Evolutionary conservation across 2,797 vertebrate species (phyloP).

Genomic region (Myotis findleyi): DNA sequence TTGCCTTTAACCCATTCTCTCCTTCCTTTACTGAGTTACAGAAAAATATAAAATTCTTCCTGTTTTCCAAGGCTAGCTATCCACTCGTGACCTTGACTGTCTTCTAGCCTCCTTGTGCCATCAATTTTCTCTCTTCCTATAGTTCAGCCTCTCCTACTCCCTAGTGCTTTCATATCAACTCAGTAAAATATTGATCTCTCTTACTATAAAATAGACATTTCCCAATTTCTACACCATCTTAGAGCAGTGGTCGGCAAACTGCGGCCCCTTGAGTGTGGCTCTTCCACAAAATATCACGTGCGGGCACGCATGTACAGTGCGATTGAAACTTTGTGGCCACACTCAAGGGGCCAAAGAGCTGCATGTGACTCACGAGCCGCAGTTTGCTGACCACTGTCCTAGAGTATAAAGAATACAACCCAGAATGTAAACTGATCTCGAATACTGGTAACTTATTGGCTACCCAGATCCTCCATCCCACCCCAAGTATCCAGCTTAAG

Average conservation of each 20-base stretch:
- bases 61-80: not conserved
- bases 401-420: not conserved
- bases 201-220: not conserved
- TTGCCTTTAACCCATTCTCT: not conserved
- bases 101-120: not conserved
- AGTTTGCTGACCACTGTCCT: not conserved
- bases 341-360: no score
- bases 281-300: no score
- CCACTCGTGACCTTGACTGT: not conserved
- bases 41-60: not conserved
- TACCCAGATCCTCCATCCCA: not conserved
- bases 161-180: not conserved
- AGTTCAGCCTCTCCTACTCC: not conserved
- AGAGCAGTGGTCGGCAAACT: not conserved
- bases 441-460: not conserved
- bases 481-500: not conserved
- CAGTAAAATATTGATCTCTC: not conserved
- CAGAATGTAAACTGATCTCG: not conserved
- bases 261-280: no score
- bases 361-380: no score
- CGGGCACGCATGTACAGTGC: accelerated
- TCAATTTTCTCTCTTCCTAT: not conserved
- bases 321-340: no score
- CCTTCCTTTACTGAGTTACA: not conserved
- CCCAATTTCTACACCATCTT: not conserved